Base-by-base conservation (phyloP, 2,888 invertebrate species). In the Leucozona laternaria region DNA sequence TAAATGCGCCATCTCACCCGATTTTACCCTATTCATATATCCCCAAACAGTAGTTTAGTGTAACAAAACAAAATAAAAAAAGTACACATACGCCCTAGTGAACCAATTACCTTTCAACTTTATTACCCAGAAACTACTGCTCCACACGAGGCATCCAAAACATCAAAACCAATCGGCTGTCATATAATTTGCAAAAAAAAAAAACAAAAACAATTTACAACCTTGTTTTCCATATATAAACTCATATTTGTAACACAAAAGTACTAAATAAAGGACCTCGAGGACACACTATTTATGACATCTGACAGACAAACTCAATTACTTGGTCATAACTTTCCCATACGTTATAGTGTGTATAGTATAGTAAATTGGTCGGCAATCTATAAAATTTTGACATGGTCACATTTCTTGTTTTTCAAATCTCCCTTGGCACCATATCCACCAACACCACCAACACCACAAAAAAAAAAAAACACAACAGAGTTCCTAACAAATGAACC, bases 231-330 rank as follows among this genome's bases (percentile, higher is more conserved):
- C 20, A 22, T 4, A 34, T 40, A 20, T 40, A 31, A 55, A 34
- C 11, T 43, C 43, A 37, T 60, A 60, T 45, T 28, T 64, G 45
- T 64, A 25, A n/a, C n/a, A 45, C 25, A 64, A 43, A 62, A 20
- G 10, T 31, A 64, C 31, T 34, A 66, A 48, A 48, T 60, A 22
- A 20, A 48, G 34, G 50, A 68, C 48, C 50, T 68, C 66, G 20
- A 50, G 50, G n/a, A 68, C 68, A 37, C 22, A 68, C 48, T 48
- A 66, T 66, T 66, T 66, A 66, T 66, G 82, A 60, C 77, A 79
- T 78, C 20, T 79, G 83, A 68, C 70, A 70, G 83, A 79, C 83
- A 75, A 83, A 83, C 83, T 71, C 83, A 83, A 83, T 83, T 79
- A 83, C 75, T 79, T 83, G 73, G 68, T 79, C 73, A 83, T 79